Evolutionary conservation across 2,888 invertebrate species (phyloP), one percentile per base, ranked within the genome.

Genomic region (Ormyrus thymus): DNA sequence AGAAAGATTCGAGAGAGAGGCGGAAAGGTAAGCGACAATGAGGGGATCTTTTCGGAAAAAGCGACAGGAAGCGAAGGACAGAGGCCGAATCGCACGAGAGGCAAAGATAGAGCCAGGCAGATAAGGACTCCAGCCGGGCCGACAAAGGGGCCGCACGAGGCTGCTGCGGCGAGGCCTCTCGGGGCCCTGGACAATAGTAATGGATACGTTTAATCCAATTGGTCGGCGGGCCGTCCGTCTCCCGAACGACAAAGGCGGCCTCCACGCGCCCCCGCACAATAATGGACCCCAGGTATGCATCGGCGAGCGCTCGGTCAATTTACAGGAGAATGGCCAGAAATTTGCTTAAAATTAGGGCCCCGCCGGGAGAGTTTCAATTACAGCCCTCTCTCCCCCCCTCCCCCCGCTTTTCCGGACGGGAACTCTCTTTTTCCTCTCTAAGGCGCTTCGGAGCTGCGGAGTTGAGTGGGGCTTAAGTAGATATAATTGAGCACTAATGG

Each of bases 201-300:
- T 89, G 84, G 88, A 90, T 89, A 89, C 86, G 82, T 89, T 88
- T 89, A 89, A 90, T 90, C 89, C 89, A 90, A 90, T 90, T 89
- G 88, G 84, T 55, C 65, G 76, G 64, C 55, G 68, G 65, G n/a
- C 72, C 51, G 13, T n/a, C 48, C 46, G 48, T 13, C 11, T 53
- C 15, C 48, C 55, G 29, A 7, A 7, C 61, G 56, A 64, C 58
- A 72, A 69, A 69, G 11, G 45, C 53, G 45, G 13, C 10, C n/a
- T 45, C 46, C 59, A 66, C 72, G 72, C 78, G 61, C 72, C 61
- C 72, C 53, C 68, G 72, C 68, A 77, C 77, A 77, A 77, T 71
- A 51, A 46, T 55, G 45, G 15, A 15, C 29, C n/a, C 56, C 13
- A 51, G 50, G 43, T 66, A 66, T 53, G 53, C 7, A 45, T n/a